Evolutionary conservation across 2,888 invertebrate species (phyloP).

Genomic region (Creontiades dilutus): DNA sequence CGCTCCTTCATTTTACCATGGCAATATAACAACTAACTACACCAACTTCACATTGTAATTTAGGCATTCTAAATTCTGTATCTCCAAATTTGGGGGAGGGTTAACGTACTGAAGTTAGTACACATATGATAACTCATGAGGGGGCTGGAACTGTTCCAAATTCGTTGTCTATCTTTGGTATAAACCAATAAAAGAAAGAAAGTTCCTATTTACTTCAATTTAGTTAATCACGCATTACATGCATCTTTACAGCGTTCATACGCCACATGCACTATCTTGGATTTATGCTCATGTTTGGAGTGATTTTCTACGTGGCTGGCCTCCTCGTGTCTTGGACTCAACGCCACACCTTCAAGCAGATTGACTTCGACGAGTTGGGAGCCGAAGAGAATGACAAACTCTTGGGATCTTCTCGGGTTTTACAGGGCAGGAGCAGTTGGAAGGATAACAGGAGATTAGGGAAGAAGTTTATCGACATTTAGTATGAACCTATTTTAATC

Average conservation of each 20-base stretch:
- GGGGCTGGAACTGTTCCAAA: no score
- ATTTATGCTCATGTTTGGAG: slow-evolving; percentile 81
- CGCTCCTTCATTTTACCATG: no score
- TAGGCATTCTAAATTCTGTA: no score
- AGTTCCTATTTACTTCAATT: no score
- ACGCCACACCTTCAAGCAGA: slow-evolving; percentile 78
- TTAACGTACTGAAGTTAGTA: no score
- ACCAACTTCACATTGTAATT: no score
- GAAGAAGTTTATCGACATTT: slow-evolving; percentile 2
- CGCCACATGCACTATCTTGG: slow-evolving; percentile 80
- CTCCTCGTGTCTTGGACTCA: slow-evolving; percentile 81
- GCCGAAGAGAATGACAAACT: slow-evolving; percentile 14
- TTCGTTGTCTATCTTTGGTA: no score
- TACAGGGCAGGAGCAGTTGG: not conserved
- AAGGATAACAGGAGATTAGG: not conserved
- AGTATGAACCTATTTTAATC: not conserved
- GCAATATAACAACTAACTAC: no score
- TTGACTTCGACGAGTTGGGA: slow-evolving; percentile 62
- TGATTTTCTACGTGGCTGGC: slow-evolving; percentile 82
- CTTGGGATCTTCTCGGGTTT: not conserved
- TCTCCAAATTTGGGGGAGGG: no score
- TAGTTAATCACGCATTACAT: not conserved
- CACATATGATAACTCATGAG: no score
- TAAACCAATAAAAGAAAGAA: no score
- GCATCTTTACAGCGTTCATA: slow-evolving; percentile 80